Conservation (phyloP, 2,888 invertebrate genomes). For the Pteria penguin region DNA sequence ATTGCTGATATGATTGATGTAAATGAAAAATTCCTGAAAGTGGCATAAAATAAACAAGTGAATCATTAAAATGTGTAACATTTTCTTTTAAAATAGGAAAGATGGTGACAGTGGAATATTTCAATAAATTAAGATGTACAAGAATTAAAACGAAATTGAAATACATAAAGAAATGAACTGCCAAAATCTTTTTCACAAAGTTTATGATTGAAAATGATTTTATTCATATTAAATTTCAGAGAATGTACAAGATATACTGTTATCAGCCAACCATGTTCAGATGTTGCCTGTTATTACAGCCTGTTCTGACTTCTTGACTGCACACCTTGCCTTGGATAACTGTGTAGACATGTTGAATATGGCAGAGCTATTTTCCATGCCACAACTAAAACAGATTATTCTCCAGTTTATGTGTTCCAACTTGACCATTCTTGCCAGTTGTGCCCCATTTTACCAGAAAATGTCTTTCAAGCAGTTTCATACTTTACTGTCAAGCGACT, state of each 20-base stretch:
- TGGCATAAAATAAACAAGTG: too few relatives aligned
- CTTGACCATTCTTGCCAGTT: conserved; percentile 84
- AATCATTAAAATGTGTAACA: too few relatives aligned
- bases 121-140: too few relatives aligned
- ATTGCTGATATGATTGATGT: too few relatives aligned
- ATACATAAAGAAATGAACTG: too few relatives aligned
- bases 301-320: conserved; percentile 85
- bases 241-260: conserved; percentile 86
- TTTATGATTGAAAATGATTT: too few relatives aligned
- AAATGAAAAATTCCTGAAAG: too few relatives aligned
- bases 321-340: conserved; percentile 86
- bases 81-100: too few relatives aligned
- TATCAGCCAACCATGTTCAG: conserved; percentile 86
- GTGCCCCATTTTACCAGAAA: conserved; percentile 83
- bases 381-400: conserved; percentile 83
- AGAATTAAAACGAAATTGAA: too few relatives aligned
- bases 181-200: too few relatives aligned
- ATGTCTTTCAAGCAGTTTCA: conserved; percentile 84
- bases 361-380: conserved; percentile 86
- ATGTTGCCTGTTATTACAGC: conserved; percentile 85
- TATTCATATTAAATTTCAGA: conserved; percentile 60
- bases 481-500: conserved; percentile 84
- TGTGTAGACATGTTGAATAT: conserved; percentile 87
- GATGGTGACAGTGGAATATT: too few relatives aligned
- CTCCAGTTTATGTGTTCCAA: conserved; percentile 86